These are phyloP conservation scores for Diogma glabrata DNA, from an alignment of 2,888 invertebrate genomes.

Conservation along the genomic window DNA sequence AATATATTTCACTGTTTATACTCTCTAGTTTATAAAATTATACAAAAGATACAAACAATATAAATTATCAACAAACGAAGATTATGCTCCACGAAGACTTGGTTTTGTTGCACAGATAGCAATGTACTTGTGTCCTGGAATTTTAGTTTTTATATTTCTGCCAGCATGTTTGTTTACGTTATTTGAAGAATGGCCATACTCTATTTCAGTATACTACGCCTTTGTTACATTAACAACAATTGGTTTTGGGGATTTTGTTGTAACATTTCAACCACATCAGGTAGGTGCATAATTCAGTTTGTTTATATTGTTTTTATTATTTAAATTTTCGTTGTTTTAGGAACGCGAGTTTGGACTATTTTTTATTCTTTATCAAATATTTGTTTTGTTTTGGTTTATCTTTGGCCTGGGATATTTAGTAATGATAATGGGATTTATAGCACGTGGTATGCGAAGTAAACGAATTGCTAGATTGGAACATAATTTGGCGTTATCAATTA, in stretches of 20 bases:
- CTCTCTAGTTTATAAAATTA: conserved; percentile 57
- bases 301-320: conserved; percentile 12
- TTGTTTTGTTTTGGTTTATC: conserved; percentile 78
- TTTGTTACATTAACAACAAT: conserved; percentile 81
- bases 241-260: conserved; percentile 87
- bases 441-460: conserved; percentile 51
- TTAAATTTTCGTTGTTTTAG: too few relatives aligned
- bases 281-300: too few relatives aligned
- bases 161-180: conserved; percentile 75
- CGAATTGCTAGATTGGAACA: conserved; percentile 61
- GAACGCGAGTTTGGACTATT: conserved; percentile 42
- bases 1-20: conserved; percentile 9
- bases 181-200: conserved; percentile 78
- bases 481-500: conserved; percentile 62
- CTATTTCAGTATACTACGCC: conserved; percentile 74
- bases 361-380: conserved; percentile 63
- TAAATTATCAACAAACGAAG: conserved; percentile 45
- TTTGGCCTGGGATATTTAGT: conserved; percentile 84
- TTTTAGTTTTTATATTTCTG: conserved; percentile 74
- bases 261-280: conserved; percentile 40
- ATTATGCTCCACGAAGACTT: conserved; percentile 54
- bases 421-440: conserved; percentile 80
- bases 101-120: conserved; percentile 68
- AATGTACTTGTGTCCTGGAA: conserved; percentile 78
- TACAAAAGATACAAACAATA: conserved; percentile 70